These are phyloP conservation scores for Campylorhamphus procurvoides DNA, from an alignment of 2,113 vertebrate genomes.

Conservation along the genomic window DNA sequence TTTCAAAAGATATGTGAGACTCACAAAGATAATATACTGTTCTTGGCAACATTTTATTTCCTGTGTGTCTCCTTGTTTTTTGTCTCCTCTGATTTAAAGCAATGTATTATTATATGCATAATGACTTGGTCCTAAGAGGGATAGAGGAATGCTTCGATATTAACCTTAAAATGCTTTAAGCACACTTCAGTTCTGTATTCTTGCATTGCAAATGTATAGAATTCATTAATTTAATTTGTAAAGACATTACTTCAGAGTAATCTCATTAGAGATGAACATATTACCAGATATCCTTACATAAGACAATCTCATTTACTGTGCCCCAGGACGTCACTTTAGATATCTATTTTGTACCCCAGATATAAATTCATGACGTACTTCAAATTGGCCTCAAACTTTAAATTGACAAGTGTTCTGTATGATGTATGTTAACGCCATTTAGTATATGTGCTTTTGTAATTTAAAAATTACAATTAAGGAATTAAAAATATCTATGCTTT, in stretches of 20 bases:
- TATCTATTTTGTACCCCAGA: slow-evolving; percentile 32
- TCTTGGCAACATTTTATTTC: not conserved
- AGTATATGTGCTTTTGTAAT: not conserved
- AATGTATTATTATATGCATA: not conserved
- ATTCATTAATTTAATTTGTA: slow-evolving; percentile 71
- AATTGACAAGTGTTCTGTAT: slow-evolving; percentile 5
- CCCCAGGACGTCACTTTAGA: slow-evolving; percentile 64
- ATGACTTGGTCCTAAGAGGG: not conserved
- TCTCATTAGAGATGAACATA: slow-evolving; percentile 61
- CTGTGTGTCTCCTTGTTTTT: not conserved
- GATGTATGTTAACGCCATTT: not conserved
- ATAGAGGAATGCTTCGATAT: not conserved
- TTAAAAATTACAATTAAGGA: not conserved
- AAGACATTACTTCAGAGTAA: slow-evolving; percentile 63
- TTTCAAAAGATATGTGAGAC: not conserved
- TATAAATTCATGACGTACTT: slow-evolving; percentile 59
- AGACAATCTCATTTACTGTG: slow-evolving; percentile 70
- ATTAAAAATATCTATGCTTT: not conserved
- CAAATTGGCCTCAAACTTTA: slow-evolving; percentile 24
- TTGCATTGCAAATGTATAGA: slow-evolving; percentile 25
- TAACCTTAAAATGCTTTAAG: not conserved
- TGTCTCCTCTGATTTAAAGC: not conserved
- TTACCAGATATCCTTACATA: slow-evolving; percentile 66
- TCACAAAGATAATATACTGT: not conserved
- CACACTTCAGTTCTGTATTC: not conserved